phyloP scores from a whole-genome alignment of 2,113 vertebrate genomes.

The Lepidiolamprologus cunningtoni region DNA sequence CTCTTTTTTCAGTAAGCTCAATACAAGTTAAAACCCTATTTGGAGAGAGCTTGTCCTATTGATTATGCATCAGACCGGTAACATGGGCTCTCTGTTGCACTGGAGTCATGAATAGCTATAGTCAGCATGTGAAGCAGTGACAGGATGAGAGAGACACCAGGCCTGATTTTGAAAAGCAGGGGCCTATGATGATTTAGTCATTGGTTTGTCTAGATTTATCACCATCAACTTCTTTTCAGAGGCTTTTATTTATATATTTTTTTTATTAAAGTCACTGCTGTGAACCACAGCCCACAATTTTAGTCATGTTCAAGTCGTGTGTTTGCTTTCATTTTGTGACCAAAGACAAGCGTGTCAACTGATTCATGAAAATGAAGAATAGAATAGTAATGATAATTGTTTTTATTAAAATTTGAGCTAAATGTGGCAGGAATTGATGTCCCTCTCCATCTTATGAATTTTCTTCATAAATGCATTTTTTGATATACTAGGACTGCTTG shows the following conservation, averaged over 20 bases:
- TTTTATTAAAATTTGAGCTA: neutral
- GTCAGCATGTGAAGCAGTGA: neutral
- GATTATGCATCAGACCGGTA: constrained; percentile 56
- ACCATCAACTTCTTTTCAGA: neutral
- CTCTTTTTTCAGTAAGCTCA: constrained; percentile 29
- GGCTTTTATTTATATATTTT: neutral
- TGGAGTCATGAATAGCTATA: neutral
- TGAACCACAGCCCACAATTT: neutral
- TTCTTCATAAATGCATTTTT: neutral
- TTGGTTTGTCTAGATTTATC: constrained; percentile 26
- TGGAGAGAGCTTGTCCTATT: constrained; percentile 57
- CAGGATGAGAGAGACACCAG: neutral
- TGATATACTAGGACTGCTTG: neutral
- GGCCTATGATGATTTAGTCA: constrained; percentile 33
- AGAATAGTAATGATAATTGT: neutral
- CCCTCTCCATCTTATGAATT: neutral
- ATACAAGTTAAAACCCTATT: constrained; percentile 54
- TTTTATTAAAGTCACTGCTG: neutral
- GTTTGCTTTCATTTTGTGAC: neutral
- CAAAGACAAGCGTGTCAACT: neutral
- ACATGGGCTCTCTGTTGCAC: constrained; percentile 32
- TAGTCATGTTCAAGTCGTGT: neutral
- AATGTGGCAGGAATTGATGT: neutral
- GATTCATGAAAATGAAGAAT: neutral
- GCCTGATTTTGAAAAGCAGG: neutral